Conservation (phyloP, 2,113 vertebrate genomes). For the Elanoides forficatus region DNA sequence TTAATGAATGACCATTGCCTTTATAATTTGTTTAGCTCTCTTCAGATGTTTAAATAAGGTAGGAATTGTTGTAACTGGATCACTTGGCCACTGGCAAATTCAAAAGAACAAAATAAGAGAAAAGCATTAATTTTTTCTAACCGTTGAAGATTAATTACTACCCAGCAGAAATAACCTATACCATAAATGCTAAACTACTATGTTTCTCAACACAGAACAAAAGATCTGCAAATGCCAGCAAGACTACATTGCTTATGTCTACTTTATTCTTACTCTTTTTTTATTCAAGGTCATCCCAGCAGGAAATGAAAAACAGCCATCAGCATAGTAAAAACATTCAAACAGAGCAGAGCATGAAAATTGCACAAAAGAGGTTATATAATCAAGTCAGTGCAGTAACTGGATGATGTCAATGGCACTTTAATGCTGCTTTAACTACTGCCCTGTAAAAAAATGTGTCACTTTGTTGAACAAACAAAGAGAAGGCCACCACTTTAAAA, state of each 20-base stretch:
- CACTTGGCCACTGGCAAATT: not conserved
- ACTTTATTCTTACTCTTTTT: conserved; percentile 69
- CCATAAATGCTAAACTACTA: conserved; percentile 35
- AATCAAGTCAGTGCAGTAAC: conserved; percentile 60
- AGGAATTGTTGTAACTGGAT: not conserved
- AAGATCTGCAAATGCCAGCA: conserved; percentile 67
- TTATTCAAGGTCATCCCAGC: conserved; percentile 68
- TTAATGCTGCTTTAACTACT: conserved; percentile 53
- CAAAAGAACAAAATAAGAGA: not conserved
- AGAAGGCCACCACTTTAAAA: conserved; percentile 15
- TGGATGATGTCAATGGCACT: conserved; percentile 62
- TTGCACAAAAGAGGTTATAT: conserved; percentile 63
- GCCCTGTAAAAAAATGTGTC: conserved; percentile 57
- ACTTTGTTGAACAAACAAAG: conserved; percentile 56
- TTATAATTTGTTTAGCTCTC: not conserved
- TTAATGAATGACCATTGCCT: not conserved
- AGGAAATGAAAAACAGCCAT: conserved; percentile 73
- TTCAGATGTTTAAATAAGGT: not conserved
- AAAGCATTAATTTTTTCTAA: not conserved
- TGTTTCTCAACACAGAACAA: conserved; percentile 60
- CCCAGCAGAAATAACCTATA: conserved; percentile 22
- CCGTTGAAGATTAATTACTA: not conserved
- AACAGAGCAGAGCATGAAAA: conserved; percentile 70
- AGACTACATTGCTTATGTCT: conserved; percentile 59
- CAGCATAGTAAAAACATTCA: conserved; percentile 67